Percentiles rank a stretch among this genome's conserved stretches.
These are phyloP conservation scores for Julus scandinavius DNA, from an alignment of 2,888 invertebrate genomes.

Conservation along the genomic window DNA sequence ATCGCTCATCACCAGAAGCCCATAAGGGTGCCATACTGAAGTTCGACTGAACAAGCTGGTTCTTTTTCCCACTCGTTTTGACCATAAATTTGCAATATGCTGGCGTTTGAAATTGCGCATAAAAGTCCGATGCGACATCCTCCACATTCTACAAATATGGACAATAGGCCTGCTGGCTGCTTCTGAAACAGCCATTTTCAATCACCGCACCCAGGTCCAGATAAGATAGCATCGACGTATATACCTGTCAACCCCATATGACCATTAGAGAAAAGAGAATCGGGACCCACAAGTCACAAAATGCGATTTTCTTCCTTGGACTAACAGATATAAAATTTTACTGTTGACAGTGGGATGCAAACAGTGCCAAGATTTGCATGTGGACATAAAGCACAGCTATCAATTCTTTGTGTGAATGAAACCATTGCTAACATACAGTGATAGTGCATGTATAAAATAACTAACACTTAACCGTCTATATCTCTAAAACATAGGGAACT, in stretches of 20 bases:
- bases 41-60: conserved; percentile 16
- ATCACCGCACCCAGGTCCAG: not conserved
- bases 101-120: conserved; percentile 35
- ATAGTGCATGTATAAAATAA: not conserved
- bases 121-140: conserved; percentile 34
- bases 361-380: not conserved
- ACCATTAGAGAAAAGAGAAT: not conserved
- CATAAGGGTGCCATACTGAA: conserved; percentile 24
- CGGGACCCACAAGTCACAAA: not conserved
- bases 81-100: conserved; percentile 30
- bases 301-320: not conserved
- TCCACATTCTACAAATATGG: conserved; percentile 36
- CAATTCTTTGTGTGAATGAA: not conserved
- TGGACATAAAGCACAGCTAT: too few relatives aligned
- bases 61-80: conserved; percentile 8
- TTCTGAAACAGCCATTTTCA: not conserved
- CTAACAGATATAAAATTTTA: not conserved
- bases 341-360: not conserved
- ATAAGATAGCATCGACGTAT: not conserved
- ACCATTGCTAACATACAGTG: not conserved
- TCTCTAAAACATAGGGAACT: too few relatives aligned
- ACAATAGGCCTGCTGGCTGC: not conserved
- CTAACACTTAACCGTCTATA: too few relatives aligned
- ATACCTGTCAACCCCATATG: conserved; percentile 24
- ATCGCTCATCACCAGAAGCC: conserved; percentile 42